phyloP scores from a whole-genome alignment of 2,888 invertebrate species.

The Melolontha melolontha region DNA sequence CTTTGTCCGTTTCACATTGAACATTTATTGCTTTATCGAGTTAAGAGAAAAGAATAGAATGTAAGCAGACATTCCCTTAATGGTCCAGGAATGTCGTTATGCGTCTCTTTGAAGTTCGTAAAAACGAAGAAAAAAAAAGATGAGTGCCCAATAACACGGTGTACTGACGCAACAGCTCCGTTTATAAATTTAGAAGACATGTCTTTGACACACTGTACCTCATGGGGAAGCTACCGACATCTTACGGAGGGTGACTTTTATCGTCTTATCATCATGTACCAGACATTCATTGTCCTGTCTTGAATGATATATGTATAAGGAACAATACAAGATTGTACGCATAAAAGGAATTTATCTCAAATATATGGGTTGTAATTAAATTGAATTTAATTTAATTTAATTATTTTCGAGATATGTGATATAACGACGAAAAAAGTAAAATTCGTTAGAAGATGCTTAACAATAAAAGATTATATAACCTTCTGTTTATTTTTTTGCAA shows the following conservation, averaged over 20 bases:
- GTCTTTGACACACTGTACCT: conserved; percentile 20
- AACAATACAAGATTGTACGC: not conserved
- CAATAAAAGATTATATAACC: too few relatives aligned
- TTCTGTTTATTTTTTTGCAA: too few relatives aligned
- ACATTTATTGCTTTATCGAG: conserved; percentile 34
- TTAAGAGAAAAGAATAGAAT: conserved; percentile 16
- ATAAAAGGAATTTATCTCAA: too few relatives aligned
- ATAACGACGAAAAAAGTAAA: too few relatives aligned
- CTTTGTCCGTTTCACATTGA: conserved; percentile 10
- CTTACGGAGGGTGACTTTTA: conserved; percentile 26
- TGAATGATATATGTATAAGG: conserved; percentile 19
- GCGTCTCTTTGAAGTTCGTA: conserved; percentile 14
- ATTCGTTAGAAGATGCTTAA: too few relatives aligned
- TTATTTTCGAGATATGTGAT: too few relatives aligned
- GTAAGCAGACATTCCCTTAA: conserved; percentile 23
- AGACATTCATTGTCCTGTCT: conserved; percentile 30
- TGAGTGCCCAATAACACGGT: not conserved
- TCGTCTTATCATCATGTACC: conserved; percentile 14
- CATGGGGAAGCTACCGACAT: conserved; percentile 20
- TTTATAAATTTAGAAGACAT: conserved; percentile 22
- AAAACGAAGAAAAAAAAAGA: conserved; percentile 5
- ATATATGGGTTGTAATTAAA: too few relatives aligned
- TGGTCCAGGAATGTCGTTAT: conserved; percentile 23
- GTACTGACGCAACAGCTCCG: conserved; percentile 21
- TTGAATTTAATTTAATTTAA: too few relatives aligned